Evolutionary conservation across 2,888 invertebrate species (phyloP).

Genomic region (Dione vanillae): DNA sequence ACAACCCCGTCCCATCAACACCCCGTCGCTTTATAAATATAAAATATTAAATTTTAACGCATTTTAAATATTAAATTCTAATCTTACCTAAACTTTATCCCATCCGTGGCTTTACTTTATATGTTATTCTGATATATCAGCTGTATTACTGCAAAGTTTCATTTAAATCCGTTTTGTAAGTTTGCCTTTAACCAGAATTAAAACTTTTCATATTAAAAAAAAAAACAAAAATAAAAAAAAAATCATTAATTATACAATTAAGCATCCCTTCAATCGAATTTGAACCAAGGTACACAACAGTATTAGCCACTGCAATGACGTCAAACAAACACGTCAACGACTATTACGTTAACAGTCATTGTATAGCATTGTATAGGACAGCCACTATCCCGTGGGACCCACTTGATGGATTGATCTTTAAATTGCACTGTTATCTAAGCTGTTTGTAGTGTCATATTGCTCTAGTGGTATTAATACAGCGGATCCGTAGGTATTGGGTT

Average conservation of each 20-base stretch:
- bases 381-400: constrained; percentile 14
- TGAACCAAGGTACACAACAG: not conserved
- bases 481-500: not conserved
- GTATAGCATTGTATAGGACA: constrained; percentile 7
- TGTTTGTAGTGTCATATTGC: not conserved
- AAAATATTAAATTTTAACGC: no score
- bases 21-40: no score
- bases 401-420: not conserved
- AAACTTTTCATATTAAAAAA: no score
- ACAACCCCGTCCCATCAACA: no score
- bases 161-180: no score
- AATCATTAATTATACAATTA: not conserved
- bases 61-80: no score
- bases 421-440: not conserved
- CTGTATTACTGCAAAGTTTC: no score
- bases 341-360: not conserved
- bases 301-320: not conserved
- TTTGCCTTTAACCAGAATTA: no score
- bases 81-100: no score
- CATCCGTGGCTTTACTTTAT: no score
- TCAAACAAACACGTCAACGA: not conserved
- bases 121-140: no score
- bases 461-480: not conserved
- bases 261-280: not conserved
- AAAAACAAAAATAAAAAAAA: no score